Evolutionary conservation across 1,140 invertebrate species (phyloP), one percentile per base, ranked within the genome.

Genomic region (Habropoda laboriosa): DNA sequence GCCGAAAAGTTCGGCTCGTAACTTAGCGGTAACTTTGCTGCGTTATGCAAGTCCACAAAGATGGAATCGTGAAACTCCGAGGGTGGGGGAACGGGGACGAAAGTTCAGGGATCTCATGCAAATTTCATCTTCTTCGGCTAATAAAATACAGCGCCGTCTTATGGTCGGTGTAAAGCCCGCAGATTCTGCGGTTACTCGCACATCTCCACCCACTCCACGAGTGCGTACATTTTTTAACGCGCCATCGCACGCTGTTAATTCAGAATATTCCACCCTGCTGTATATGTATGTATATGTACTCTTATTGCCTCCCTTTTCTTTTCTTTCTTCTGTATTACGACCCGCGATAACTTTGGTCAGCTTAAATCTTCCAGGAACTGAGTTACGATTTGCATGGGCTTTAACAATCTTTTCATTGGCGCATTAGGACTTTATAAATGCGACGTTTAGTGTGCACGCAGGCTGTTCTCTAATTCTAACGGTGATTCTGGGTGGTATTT

Each of bases 91-190:
- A 16, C 61, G 21, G 63, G 67, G 73, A 74, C 79, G 75, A 85
- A 85, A 85, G 83, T 85, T 85, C 79, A 85, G 78, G 77, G 76
- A 84, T 90, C 84, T 90, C 88, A 91, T 91, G 89, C 86, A 91
- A 92, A 91, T 91, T 82, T 86, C 84, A 82, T 86, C 80, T 86
- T 82, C 84, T 85, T 85, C 58, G 71, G 58, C 74, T 86, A 85
- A 86, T 86, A 86, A 86, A 85, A 86, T 85, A 86, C 70, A 76
- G 51, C 64, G 64, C 58, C 73, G 78, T 80, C 81, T 80, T 51
- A 71, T 32, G 58, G 75, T 16, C 55, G 51, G 24, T n/a, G 51
- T 70, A 73, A 82, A 82, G 70, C 49, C 47, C 13, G 16, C 66
- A 45, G 77, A 79, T 72, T 79, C 47, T 10, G 57, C 38, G 67